Conservation (phyloP, 2,888 invertebrate genomes). For the Falcaria lacertinaria region DNA sequence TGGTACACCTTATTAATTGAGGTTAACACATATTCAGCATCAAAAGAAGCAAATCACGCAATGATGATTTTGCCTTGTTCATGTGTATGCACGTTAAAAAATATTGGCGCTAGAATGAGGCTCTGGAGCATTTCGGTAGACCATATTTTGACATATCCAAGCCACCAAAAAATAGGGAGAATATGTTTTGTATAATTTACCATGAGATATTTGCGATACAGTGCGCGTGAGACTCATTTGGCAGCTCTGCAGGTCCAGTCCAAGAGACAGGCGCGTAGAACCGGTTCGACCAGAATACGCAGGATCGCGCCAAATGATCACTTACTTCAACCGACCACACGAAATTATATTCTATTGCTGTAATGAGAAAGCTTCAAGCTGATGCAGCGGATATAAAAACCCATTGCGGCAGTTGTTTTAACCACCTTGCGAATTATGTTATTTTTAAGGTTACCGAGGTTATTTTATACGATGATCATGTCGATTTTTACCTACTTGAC, state of each 20-base stretch:
- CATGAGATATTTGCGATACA: constrained; percentile 55
- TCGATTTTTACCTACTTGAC: too few species aligned
- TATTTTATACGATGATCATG: constrained; percentile 20
- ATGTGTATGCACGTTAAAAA: too few species aligned
- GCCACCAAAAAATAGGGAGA: constrained; percentile 5
- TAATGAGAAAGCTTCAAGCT: constrained; percentile 35
- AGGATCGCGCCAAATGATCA: constrained; percentile 61
- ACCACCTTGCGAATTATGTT: constrained; percentile 40
- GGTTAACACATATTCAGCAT: too few species aligned
- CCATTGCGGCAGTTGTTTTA: constrained; percentile 34
- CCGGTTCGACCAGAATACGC: constrained; percentile 74
- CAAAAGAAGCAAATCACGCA: too few species aligned
- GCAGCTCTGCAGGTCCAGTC: constrained; percentile 71
- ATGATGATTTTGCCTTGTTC: too few species aligned
- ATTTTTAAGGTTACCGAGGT: constrained; percentile 52
- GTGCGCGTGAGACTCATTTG: constrained; percentile 62
- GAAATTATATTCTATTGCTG: constrained; percentile 39
- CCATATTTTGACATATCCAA: too few species aligned
- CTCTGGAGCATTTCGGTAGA: too few species aligned
- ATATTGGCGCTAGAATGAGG: too few species aligned
- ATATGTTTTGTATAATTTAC: constrained; percentile 13
- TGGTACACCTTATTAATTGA: too few species aligned
- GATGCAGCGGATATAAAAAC: constrained; percentile 13
- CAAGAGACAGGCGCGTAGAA: constrained; percentile 59
- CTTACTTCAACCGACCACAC: constrained; percentile 33